phyloP scores from a whole-genome alignment of 2,888 invertebrate species.

The Tortricodes alternella region DNA sequence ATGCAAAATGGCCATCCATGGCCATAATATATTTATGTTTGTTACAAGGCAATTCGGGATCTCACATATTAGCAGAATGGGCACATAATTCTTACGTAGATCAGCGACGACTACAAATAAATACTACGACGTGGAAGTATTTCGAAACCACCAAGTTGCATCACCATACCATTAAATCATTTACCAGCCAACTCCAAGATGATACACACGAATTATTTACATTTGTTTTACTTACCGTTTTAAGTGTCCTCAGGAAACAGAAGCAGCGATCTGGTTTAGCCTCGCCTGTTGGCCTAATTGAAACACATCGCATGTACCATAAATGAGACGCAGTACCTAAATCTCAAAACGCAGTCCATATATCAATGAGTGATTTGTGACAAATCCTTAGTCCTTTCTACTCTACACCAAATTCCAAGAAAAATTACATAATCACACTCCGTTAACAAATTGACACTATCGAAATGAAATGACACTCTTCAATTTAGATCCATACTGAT shows the following conservation, averaged over 20 bases:
- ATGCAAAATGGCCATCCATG: too few species aligned
- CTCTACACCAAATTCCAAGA: constrained; percentile 56
- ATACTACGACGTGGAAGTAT: constrained; percentile 24
- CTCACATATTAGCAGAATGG: too few species aligned
- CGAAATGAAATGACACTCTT: constrained; percentile 64
- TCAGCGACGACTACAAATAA: constrained; percentile 15
- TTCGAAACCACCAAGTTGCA: constrained; percentile 24
- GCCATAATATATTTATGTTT: too few species aligned
- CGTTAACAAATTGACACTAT: constrained; percentile 63
- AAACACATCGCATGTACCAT: constrained; percentile 54
- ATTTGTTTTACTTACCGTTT: constrained; percentile 43
- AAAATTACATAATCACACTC: constrained; percentile 51
- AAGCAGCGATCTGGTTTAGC: constrained; percentile 43
- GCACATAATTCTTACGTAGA: constrained; percentile 3
- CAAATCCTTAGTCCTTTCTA: constrained; percentile 62
- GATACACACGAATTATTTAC: constrained; percentile 1
- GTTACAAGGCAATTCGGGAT: too few species aligned
- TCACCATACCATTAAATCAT: constrained; percentile 6
- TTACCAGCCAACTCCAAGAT: not conserved
- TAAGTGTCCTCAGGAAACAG: constrained; percentile 24
- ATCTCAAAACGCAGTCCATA: constrained; percentile 60
- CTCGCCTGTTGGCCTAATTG: constrained; percentile 55
- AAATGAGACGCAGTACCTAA: constrained; percentile 71
- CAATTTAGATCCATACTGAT: constrained; percentile 76
- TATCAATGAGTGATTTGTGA: constrained; percentile 61